Evolutionary conservation across 2,888 invertebrate genomes (phyloP), one percentile per base, ranked within the genome.

Genomic region (Andrena marginata): DNA sequence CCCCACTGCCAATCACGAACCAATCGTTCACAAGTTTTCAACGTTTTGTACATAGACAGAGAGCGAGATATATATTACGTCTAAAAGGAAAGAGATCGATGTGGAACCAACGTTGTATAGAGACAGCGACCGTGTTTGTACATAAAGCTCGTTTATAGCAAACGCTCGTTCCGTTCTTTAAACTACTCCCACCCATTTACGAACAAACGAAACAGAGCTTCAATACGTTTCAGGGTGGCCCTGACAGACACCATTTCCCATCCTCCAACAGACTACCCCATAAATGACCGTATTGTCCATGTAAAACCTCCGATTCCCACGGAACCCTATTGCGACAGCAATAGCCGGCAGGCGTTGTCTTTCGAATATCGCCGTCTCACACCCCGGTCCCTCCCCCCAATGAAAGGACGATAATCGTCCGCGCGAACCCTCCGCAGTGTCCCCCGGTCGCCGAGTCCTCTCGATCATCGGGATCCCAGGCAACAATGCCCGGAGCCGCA

Each of bases 81-180:
- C 68, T 59, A 68, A 62, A 54, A 65, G 59, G 29, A 7, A 7
- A 79, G 80, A 76, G 59, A 81, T 87, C 77, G 81, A 85, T 85
- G 88, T 91, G 86, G 86, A 87, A 87, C 48, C 75, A 42, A 81
- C 74, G 70, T 87, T 89, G 87, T 80, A 81, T 84, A 85, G 82
- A 76, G 13, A 56, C 76, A 79, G 70, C 82, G 70, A 71, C 29
- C 79, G 87, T 88, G 85, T 87, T 89, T 91, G 90, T 91, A 91
- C 89, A 90, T 90, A 90, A 89, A 90, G 84, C 77, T 87, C 77
- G 88, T 91, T 91, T 90, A 87, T 87, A 90, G 84, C 82, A 87
- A 89, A 69, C 16, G 6, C 0, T 5, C 31, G 31, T 10, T n/a
- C 0, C 16, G 8, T 56, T 60, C 33, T 20, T 10, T 42, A 42